These are phyloP conservation scores for Bombus consobrinus DNA, from an alignment of 1,140 invertebrate genomes.

Conservation along the genomic window DNA sequence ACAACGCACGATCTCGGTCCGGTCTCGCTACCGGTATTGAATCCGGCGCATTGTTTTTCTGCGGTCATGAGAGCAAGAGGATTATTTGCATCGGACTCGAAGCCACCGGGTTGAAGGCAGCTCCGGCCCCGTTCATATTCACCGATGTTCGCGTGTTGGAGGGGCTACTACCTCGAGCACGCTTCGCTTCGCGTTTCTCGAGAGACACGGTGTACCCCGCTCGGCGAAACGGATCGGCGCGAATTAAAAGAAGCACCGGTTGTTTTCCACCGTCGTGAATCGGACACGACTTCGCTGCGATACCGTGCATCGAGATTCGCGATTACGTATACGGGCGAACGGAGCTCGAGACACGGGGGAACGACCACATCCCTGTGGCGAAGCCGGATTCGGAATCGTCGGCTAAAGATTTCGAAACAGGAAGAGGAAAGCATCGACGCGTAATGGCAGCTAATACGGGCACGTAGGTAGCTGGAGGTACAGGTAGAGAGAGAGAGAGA, in stretches of 20 bases:
- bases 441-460: conserved; percentile 81
- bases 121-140: conserved; percentile 44
- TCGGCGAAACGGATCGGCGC: not conserved
- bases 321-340: not conserved
- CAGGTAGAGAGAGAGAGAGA: conserved; percentile 21
- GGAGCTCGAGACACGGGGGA: not conserved
- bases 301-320: not conserved
- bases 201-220: not conserved
- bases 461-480: conserved; percentile 60
- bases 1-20: conserved; percentile 80
- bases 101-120: conserved; percentile 55
- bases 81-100: conserved; percentile 80
- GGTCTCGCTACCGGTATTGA: conserved; percentile 82
- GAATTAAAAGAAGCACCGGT: not conserved
- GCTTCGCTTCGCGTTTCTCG: not conserved
- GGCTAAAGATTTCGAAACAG: not conserved
- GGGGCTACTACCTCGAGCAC: not conserved
- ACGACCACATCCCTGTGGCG: no score
- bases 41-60: conserved; percentile 82
- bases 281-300: no score
- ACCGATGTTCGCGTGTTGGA: conserved; percentile 44
- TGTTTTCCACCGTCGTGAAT: no score
- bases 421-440: conserved; percentile 53
- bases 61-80: conserved; percentile 77
- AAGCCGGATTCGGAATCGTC: not conserved